Base-by-base conservation (phyloP, 2,888 invertebrate species). In the Saturnia pavonia region DNA sequence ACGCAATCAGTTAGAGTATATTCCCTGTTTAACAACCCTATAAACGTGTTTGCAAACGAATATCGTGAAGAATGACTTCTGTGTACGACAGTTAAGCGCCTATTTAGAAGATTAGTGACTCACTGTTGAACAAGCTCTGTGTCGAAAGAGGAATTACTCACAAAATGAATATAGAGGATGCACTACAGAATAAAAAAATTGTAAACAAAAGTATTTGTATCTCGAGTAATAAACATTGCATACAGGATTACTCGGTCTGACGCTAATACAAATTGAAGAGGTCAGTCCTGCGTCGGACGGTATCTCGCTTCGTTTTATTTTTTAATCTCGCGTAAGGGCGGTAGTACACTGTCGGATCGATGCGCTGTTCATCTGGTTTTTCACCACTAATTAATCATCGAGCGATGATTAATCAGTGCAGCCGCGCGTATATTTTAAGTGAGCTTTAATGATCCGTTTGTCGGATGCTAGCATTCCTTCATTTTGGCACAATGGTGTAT, bases 1-100 rank as follows among this genome's bases (percentile, higher is more conserved):
- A 84, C 77, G 87, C 86, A 92, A 92, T 93, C 88, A 91, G 85
- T 88, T 91, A 91, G 90, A 92, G 91, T 91, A 89, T 86, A 83
- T 84, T 84, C 80, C 79, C 78, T 82, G 78, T 80, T 84, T 85
- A 84, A 86, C 83, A 80, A 78, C 81, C 74, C 80, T 74, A 78
- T 82, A 77, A 85, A 78, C 76, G 76, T 79, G 80, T 82, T 84
- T 80, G 80, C 83, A 80, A 81, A 82, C 77, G 79, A 76, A 76
- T 69, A 70, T 70, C 72, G 71, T 72, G 73, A 70, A 73, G 71
- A 73, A 74, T 70, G 68, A 67, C 65, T 72, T 72, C 27, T 22
- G 51, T 45, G 48, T 40, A 70, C 66, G 65, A 70, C 65, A 48
- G 40, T 51, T 70, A 66, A 66, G 51, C 45, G 48, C 9, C 34